Conservation (phyloP, 2,113 vertebrate genomes). For the Rutilus rutilus region DNA sequence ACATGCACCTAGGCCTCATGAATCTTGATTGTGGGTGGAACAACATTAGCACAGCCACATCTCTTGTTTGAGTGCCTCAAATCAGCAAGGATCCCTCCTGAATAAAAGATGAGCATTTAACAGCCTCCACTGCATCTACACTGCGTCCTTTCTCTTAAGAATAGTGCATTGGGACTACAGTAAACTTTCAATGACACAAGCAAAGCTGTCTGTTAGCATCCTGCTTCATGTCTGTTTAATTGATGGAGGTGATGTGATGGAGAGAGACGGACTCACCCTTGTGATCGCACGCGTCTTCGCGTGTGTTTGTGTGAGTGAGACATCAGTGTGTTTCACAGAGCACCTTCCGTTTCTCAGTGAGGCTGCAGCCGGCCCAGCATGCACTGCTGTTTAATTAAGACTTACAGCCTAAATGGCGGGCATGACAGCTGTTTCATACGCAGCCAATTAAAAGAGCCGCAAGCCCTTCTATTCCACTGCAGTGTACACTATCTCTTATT, state of each 20-base stretch:
- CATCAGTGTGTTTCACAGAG: conserved; percentile 8
- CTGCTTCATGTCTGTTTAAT: not conserved
- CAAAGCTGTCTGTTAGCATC: conserved; percentile 31
- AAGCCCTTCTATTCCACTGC: conserved; percentile 11
- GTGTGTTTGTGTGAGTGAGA: conserved; percentile 20
- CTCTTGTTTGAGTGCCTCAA: conserved; percentile 42
- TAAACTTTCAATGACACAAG: conserved; percentile 36
- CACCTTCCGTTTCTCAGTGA: not conserved
- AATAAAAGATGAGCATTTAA: conserved; percentile 58
- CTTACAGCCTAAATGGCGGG: conserved; percentile 28
- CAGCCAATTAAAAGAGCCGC: conserved; percentile 54
- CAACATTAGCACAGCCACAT: conserved; percentile 48
- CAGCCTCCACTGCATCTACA: conserved; percentile 41
- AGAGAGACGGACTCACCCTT: not conserved
- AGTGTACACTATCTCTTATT: conserved; percentile 32
- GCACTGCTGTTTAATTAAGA: conserved; percentile 61
- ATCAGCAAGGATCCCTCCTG: conserved; percentile 49
- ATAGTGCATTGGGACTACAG: conserved; percentile 1
- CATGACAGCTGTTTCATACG: conserved; percentile 59
- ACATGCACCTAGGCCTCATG: conserved; percentile 28
- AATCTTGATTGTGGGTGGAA: conserved; percentile 41
- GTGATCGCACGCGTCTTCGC: not conserved
- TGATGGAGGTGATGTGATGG: not conserved
- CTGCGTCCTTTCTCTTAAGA: conserved; percentile 35
- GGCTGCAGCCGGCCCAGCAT: conserved; percentile 49